Evolutionary conservation across 2,113 vertebrate species (phyloP), one percentile per base, ranked within the genome.

Genomic region (Myiozetetes cayanensis): DNA sequence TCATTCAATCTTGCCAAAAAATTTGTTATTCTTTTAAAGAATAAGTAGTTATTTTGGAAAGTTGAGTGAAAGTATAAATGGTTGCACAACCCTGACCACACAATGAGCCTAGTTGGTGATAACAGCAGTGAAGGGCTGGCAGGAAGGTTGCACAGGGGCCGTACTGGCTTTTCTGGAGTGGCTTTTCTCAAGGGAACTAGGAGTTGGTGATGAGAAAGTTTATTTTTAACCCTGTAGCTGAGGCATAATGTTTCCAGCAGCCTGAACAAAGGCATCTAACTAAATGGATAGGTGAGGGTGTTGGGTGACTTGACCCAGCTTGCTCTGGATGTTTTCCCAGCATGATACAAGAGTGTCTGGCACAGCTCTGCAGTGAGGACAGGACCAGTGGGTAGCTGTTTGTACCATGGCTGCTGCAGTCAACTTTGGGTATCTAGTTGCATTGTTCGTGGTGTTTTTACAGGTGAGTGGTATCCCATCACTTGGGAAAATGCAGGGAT

Each of bases 201-300:
- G 21, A 89, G 39, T 9, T 61, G 28, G 15, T 49, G 58, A 88
- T 66, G 71, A 90, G 68, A 82, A 47, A 9, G 35, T 88, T 79
- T 93, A 87, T 96, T 96, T 96, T 95, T 88, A 94, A 65, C 78
- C 11, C 11, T 46, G 50, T 74, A 78, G 43, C 65, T 76, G 31
- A 35, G 56, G n/a, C 37, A 41, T 55, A 37, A 35, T 46, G 20
- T 72, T 96, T 82, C 62, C 77, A 94, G 68, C 46, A 89, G 68
- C 46, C 74, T 76, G 49, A 85, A 62, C 58, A 94, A 85, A 85
- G n/a, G 17, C 74, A 79, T 53, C 49, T 47, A 28, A 61, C 27
- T 91, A 59, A 65, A 58, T 46, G 66, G 72, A 68, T 74, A 85
- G 70, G 43, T 87, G 70, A 75, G 23, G 14, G 75, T 85, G 87